Evolutionary conservation across 2,888 invertebrate genomes (phyloP).

Genomic region (Ophion slaviceki): DNA sequence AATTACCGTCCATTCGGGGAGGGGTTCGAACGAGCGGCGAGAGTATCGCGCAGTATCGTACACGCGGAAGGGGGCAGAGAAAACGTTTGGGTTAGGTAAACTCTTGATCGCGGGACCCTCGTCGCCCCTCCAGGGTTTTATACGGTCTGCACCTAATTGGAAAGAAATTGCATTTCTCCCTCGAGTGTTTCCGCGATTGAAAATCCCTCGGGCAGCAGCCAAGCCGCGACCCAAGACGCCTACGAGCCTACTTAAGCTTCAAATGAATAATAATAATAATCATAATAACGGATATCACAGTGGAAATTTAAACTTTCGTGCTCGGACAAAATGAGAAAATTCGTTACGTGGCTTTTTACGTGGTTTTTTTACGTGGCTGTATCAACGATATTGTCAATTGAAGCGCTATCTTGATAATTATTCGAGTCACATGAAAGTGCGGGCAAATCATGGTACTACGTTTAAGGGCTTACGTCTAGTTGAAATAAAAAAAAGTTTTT

Average conservation of each 20-base stretch:
- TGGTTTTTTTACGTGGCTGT: too few species aligned
- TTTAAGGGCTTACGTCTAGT: too few species aligned
- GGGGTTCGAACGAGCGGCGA: constrained; percentile 39
- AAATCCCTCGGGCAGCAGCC: constrained; percentile 34
- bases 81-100: constrained; percentile 46
- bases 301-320: not conserved
- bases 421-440: too few species aligned
- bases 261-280: not conserved
- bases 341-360: too few species aligned
- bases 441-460: too few species aligned
- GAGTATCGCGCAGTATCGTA: constrained; percentile 24
- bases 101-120: constrained; percentile 42
- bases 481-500: too few species aligned
- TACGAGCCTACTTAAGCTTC: not conserved
- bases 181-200: constrained; percentile 65
- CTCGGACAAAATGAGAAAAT: too few species aligned
- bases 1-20: not conserved
- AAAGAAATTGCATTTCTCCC: constrained; percentile 68
- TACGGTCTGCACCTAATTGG: constrained; percentile 64
- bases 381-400: too few species aligned
- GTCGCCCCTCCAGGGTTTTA: constrained; percentile 52
- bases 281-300: not conserved
- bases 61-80: not conserved
- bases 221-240: not conserved
- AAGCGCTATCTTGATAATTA: too few species aligned